Base-by-base conservation (phyloP, 2,888 invertebrate species). In the Corbicula japonica region DNA sequence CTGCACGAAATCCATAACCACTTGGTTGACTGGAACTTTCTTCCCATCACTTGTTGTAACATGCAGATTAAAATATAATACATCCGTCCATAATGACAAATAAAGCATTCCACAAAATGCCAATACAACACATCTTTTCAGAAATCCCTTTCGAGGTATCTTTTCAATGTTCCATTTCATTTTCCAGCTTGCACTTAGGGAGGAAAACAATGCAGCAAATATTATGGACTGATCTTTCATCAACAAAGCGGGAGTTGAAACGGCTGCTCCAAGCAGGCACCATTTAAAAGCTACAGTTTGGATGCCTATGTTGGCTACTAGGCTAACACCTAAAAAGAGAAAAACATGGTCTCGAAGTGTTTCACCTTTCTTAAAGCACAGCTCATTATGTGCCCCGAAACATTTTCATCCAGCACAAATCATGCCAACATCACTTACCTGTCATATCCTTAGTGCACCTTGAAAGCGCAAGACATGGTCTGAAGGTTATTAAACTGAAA, bases 291-390 rank as follows among this genome's bases (percentile, higher is more conserved):
- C 94, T 0, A 98, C 98, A 87, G 95, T 94, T 91, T 98, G 96
- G 1, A 96, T 95, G 0, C 98, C 98, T 81, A 98, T 96, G 91
- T 98, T 98, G 34, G 98, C 98, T 10, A 98, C 97, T 0, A 96
- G 95, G 96, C 97, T 97, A 0, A 98, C 97, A 87, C 98, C 98
- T 97, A 92, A 26, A 93, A 91, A 28, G 52, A 76, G 68, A 69
- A 62, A n/a, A n/a, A n/a, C n/a, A n/a, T n/a, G n/a, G n/a, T n/a
- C n/a, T n/a, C n/a, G n/a, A n/a, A n/a, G n/a, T n/a, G n/a, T n/a
- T n/a, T n/a, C n/a, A n/a, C n/a, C n/a, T n/a, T n/a, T n/a, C n/a
- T n/a, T n/a, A n/a, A n/a, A n/a, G n/a, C n/a, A n/a, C n/a, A n/a
- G n/a, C n/a, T n/a, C n/a, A n/a, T n/a, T n/a, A n/a, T n/a, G n/a